These are phyloP conservation scores for Rostratula benghalensis DNA, from an alignment of 2,113 vertebrate genomes.

Conservation along the genomic window DNA sequence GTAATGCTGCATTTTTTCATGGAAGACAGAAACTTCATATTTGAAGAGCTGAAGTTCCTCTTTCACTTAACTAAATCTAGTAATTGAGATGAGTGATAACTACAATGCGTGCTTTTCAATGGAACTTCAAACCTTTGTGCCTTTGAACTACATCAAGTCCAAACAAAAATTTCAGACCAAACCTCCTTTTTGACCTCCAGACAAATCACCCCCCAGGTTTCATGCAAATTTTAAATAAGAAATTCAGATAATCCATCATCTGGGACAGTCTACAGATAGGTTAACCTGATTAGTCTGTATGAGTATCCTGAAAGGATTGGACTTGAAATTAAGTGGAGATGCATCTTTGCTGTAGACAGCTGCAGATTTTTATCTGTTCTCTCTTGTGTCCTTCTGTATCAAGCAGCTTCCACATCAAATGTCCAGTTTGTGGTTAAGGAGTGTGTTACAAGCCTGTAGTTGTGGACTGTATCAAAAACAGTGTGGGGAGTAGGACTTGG, in stretches of 20 bases:
- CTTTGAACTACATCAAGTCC: background rate
- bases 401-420: background rate
- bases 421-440: background rate
- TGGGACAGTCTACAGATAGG: background rate
- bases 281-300: background rate
- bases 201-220: background rate
- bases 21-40: background rate
- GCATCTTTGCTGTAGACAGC: background rate
- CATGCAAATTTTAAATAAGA: slow-evolving; percentile 12
- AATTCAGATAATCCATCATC: slow-evolving; percentile 1
- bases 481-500: no score
- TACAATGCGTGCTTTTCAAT: background rate
- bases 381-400: background rate
- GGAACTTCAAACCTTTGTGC: background rate
- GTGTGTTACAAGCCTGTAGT: background rate
- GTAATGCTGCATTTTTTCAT: background rate
- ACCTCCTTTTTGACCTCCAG: background rate
- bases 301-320: background rate
- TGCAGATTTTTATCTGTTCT: slow-evolving; percentile 19
- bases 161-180: background rate
- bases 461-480: background rate
- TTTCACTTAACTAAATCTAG: background rate
- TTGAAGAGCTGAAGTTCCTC: background rate
- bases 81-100: background rate
- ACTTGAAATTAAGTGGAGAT: background rate